phyloP scores from a whole-genome alignment of 2,888 invertebrate species.

The Lampropteryx suffumata region DNA sequence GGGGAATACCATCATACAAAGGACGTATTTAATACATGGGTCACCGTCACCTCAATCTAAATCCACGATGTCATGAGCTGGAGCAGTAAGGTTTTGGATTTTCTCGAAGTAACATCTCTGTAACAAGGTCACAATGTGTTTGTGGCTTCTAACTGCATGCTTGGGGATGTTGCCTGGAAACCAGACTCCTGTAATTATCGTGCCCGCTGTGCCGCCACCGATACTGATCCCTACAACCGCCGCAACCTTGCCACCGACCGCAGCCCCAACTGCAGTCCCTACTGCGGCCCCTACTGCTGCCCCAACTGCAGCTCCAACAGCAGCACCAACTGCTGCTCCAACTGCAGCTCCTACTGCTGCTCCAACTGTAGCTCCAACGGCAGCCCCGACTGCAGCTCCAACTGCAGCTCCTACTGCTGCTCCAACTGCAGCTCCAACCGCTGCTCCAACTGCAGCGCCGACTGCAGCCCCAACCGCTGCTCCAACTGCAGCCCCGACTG shows the following conservation, averaged over 20 bases:
- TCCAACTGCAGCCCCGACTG: slow-evolving; percentile 41
- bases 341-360: slow-evolving; percentile 31
- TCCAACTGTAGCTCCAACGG: slow-evolving; percentile 27
- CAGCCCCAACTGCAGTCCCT: slow-evolving; percentile 30
- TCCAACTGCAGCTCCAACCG: slow-evolving; percentile 36
- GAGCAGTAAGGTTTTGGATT: slow-evolving; percentile 16
- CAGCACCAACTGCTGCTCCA: slow-evolving; percentile 27
- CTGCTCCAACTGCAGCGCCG: slow-evolving; percentile 30
- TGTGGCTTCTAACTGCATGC: slow-evolving; percentile 77
- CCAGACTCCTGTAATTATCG: slow-evolving; percentile 43
- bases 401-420: slow-evolving; percentile 36
- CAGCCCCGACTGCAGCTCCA: slow-evolving; percentile 35
- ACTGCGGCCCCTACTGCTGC: slow-evolving; percentile 31
- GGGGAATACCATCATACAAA: slow-evolving; percentile 73
- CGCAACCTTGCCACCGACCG: slow-evolving; percentile 27
- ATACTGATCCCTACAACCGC: slow-evolving; percentile 63
- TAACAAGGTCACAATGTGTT: slow-evolving; percentile 61
- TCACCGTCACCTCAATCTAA: slow-evolving; percentile 46
- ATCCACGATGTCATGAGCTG: slow-evolving; percentile 18
- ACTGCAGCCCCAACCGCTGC: slow-evolving; percentile 35
- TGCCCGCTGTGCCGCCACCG: slow-evolving; percentile 65
- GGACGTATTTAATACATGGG: slow-evolving; percentile 67
- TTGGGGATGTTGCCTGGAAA: slow-evolving; percentile 67
- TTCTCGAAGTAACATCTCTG: slow-evolving; percentile 20
- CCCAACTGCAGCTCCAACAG: no score